Evolutionary conservation across 2,888 invertebrate genomes (phyloP), one percentile per base, ranked within the genome.

Genomic region (Hetaerina titia): DNA sequence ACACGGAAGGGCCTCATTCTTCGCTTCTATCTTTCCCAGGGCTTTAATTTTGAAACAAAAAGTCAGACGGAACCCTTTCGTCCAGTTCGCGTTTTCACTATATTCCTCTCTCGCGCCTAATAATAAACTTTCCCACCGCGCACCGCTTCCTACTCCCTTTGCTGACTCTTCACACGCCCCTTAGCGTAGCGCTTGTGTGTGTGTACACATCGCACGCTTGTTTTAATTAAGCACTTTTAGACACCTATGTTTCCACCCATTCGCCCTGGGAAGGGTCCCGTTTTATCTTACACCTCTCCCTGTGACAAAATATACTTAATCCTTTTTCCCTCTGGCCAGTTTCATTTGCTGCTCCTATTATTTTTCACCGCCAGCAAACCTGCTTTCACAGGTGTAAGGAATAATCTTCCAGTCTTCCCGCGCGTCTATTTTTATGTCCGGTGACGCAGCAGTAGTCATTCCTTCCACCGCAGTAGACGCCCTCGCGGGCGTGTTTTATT

Each of bases 341-440:
- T 81, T 81, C 15, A 81, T 81, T 81, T 13, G 81, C 31, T 2
- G 81, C 11, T 45, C 4, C 45, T 25, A 81, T 31, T 81, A 81
- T 81, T 81, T 81, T 81, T 81, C 81, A 13, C 81, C 81, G 4
- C 11, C 25, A 4, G 9, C 81, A 31, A 31, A 81, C 31, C 81
- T 81, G 81, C 81, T 81, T 81, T 81, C 81, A 81, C 81, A 81
- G 81, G 81, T 81, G 81, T 81, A 31, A 45, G 31, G 81, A 81
- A 13, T 31, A 81, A 81, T 81, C 81, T 81, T 81, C 81, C 81
- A 81, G 31, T 81, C 31, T 31, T 81, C 81, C 81, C 31, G n/a
- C 81, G n/a, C 81, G 81, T 9, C 81, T 81, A 81, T 81, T 81
- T 81, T 13, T 81, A 31, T 81, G 15, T 25, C 22, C 81, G 81